Evolutionary conservation across 1,140 invertebrate genomes (phyloP).

Genomic region (Listronotus oregonensis): DNA sequence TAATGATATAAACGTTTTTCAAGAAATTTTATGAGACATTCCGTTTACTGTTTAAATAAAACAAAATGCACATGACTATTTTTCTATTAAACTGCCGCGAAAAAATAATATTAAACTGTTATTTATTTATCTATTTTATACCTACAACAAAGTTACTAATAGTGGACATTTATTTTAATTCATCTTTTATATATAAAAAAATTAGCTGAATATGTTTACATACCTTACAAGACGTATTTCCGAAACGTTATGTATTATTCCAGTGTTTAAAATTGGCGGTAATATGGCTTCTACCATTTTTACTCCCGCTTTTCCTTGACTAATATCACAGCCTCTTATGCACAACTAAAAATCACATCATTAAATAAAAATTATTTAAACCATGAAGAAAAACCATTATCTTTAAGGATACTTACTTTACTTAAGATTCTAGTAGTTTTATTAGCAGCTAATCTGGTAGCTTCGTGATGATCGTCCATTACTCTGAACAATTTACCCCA

Average conservation of each 20-base stretch:
- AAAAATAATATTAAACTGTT: too few species aligned
- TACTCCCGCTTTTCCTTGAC: conserved; percentile 78
- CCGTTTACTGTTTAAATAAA: too few species aligned
- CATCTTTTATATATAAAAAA: too few species aligned
- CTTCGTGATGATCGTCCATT: conserved; percentile 93
- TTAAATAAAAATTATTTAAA: too few species aligned
- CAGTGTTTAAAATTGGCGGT: conserved; percentile 78
- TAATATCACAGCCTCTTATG: conserved; percentile 75
- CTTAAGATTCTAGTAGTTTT: conserved; percentile 77
- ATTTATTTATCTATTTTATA: too few species aligned
- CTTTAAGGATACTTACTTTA: conserved; percentile 63
- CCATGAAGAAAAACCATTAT: too few species aligned
- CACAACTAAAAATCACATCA: conserved; percentile 65
- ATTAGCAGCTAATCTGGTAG: conserved; percentile 79
- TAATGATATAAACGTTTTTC: too few species aligned
- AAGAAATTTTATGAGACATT: too few species aligned
- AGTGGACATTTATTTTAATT: too few species aligned
- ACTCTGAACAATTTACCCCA: conserved; percentile 87
- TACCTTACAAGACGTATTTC: conserved; percentile 79
- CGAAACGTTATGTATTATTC: conserved; percentile 76
- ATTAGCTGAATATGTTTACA: conserved; percentile 22
- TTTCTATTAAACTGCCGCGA: too few species aligned
- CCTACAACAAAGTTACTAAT: too few species aligned
- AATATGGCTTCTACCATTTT: conserved; percentile 77
- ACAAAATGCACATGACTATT: too few species aligned